phyloP scores from a whole-genome alignment of 2,113 vertebrate genomes.

The Raja brachyura region DNA sequence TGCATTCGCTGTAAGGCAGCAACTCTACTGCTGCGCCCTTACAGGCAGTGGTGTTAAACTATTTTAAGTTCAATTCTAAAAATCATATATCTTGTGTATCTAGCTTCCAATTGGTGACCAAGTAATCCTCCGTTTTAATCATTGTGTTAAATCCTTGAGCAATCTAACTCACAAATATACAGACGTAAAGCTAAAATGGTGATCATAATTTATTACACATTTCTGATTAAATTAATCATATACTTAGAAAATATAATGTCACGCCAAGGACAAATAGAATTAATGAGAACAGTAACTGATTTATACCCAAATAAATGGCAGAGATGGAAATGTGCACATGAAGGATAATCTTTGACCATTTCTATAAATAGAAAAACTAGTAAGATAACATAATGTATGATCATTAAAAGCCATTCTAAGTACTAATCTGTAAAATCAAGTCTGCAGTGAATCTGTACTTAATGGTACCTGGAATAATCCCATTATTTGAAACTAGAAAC shows the following conservation, averaged over 20 bases:
- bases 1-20: too few species aligned
- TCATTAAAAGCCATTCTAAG: constrained; percentile 30
- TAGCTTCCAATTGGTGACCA: not conserved
- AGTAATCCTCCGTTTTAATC: not conserved
- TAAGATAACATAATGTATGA: constrained; percentile 24
- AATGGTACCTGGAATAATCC: constrained; percentile 2
- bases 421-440: constrained; percentile 33
- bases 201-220: not conserved
- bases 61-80: not conserved
- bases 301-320: constrained; percentile 35
- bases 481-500: not conserved
- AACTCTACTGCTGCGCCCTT: too few species aligned
- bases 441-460: not conserved
- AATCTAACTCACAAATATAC: not conserved
- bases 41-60: not conserved
- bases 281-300: constrained; percentile 33
- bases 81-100: not conserved
- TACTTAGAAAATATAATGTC: constrained; percentile 30
- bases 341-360: constrained; percentile 34
- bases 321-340: not conserved
- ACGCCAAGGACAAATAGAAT: constrained; percentile 31
- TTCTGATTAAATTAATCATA: constrained; percentile 33
- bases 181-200: not conserved
- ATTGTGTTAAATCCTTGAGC: not conserved
- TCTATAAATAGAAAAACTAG: constrained; percentile 34